Evolutionary conservation across 2,888 invertebrate genomes (phyloP).

Genomic region (Heliconius cydno): DNA sequence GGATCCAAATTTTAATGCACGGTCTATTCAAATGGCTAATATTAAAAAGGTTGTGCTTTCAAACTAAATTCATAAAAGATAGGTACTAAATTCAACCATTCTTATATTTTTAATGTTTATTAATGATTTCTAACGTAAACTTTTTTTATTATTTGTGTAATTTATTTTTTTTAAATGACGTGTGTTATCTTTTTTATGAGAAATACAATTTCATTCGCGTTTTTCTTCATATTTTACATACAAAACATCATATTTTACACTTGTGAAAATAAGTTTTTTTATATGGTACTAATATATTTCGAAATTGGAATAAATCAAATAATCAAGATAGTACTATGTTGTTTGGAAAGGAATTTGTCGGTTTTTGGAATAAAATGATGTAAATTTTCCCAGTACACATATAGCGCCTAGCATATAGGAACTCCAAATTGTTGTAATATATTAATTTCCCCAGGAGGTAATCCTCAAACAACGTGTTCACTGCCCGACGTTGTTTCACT

Average conservation of each 20-base stretch:
- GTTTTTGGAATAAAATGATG: not conserved
- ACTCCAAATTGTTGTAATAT: no score
- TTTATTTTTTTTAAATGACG: not conserved
- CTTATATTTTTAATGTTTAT: not conserved
- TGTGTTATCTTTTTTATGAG: constrained; percentile 4
- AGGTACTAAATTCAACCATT: constrained; percentile 5
- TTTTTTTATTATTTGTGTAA: not conserved
- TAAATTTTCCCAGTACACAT: no score
- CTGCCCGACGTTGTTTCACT: no score
- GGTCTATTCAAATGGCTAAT: constrained; percentile 18
- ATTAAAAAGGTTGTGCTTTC: constrained; percentile 23
- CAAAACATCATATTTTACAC: no score
- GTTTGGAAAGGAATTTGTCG: not conserved
- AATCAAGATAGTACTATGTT: not conserved
- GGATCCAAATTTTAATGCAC: constrained; percentile 6
- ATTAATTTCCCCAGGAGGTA: no score
- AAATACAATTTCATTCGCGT: not conserved
- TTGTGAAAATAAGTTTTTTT: no score
- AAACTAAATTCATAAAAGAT: constrained; percentile 15
- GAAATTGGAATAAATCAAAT: not conserved
- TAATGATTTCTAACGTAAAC: not conserved
- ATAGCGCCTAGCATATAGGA: no score
- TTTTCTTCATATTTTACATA: no score
- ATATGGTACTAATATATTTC: not conserved
- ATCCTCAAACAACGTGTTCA: no score